These are phyloP conservation scores for Hepsetus odoe DNA, from an alignment of 2,113 vertebrate genomes.

Conservation along the genomic window DNA sequence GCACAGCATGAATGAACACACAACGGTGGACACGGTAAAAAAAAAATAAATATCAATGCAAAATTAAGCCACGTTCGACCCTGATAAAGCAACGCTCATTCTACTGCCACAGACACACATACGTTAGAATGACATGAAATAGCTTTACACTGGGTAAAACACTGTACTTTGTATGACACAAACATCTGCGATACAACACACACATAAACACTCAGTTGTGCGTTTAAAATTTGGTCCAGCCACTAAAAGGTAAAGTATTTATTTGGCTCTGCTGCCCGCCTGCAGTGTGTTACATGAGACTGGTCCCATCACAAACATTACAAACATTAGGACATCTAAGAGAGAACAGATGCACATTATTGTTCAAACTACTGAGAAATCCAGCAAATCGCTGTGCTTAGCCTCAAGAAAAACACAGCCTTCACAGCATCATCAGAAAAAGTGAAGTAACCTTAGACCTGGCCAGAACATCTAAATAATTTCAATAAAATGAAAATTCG, in stretches of 20 bases:
- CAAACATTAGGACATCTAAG: neutral
- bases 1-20: constrained; percentile 8
- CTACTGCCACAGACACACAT: neutral
- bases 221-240: constrained; percentile 16
- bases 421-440: too few species aligned
- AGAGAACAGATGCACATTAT: too few species aligned
- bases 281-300: too few species aligned
- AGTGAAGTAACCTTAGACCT: too few species aligned
- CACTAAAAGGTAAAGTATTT: neutral
- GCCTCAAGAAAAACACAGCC: too few species aligned
- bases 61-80: neutral
- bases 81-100: neutral
- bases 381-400: too few species aligned
- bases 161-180: neutral
- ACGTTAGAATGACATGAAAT: constrained; percentile 12
- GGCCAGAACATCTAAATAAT: too few species aligned
- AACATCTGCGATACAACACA: neutral
- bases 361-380: too few species aligned
- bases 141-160: neutral
- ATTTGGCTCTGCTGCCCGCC: neutral
- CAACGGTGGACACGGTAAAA: neutral
- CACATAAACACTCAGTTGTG: neutral
- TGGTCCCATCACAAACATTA: too few species aligned
- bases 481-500: too few species aligned
- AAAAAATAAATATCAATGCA: neutral